phyloP scores from a whole-genome alignment of 2,888 invertebrate genomes.

The Leucophenga maculata region DNA sequence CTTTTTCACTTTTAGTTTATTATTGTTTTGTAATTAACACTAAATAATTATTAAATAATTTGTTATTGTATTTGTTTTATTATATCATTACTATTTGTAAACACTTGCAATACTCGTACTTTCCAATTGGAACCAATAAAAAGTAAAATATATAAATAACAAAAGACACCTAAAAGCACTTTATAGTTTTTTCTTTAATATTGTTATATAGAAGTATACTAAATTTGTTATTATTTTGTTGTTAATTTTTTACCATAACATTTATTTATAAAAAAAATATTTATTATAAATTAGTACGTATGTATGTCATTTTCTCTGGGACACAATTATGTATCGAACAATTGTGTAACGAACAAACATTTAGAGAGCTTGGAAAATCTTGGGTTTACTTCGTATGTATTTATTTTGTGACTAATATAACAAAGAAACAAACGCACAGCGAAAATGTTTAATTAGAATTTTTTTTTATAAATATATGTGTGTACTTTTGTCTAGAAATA shows the following conservation, averaged over 20 bases:
- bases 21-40: slow-evolving; percentile 30
- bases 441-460: slow-evolving; percentile 47
- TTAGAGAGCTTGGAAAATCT: slow-evolving; percentile 46
- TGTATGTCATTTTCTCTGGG: too few relatives aligned
- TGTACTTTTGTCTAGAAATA: slow-evolving; percentile 40
- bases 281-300: too few relatives aligned
- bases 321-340: neutral
- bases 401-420: neutral
- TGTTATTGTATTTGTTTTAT: slow-evolving; percentile 34
- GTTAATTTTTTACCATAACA: too few relatives aligned
- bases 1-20: neutral
- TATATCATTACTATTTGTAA: slow-evolving; percentile 30
- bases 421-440: slow-evolving; percentile 57
- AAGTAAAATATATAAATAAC: too few relatives aligned
- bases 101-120: slow-evolving; percentile 24
- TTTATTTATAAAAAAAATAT: too few relatives aligned
- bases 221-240: too few relatives aligned
- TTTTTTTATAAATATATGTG: slow-evolving; percentile 33
- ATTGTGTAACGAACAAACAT: slow-evolving; percentile 42
- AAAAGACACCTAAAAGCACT: too few relatives aligned
- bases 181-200: too few relatives aligned
- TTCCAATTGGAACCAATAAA: neutral
- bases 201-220: too few relatives aligned
- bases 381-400: slow-evolving; percentile 20
- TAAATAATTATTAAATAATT: slow-evolving; percentile 39